Base-by-base conservation (phyloP, 2,113 vertebrate species). In the Serinus canaria region DNA sequence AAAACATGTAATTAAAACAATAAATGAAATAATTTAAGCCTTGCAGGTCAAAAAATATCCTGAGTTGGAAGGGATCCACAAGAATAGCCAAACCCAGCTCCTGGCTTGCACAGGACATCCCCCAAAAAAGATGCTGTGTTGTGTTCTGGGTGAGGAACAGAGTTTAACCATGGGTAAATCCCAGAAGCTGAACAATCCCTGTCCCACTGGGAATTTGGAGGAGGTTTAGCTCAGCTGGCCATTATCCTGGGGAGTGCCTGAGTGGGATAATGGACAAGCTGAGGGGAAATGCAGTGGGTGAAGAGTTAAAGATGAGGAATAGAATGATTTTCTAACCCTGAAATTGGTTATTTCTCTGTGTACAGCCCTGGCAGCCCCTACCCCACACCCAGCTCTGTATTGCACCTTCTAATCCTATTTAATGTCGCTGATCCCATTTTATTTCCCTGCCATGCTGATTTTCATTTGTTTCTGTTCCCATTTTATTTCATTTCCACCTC, bases 401-500 rank as follows among this genome's bases (percentile, higher is more conserved):
- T 96, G 95, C 94, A 93, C 94, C 92, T 81, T 92, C 95, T 47
- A 83, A 92, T 80, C 96, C 86, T 23, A 0, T 62, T 94, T 43
- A 2, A 35, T 4, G 6, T 59, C 1, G 0, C 21, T 2, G 23
- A 67, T 67, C 56, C 82, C 52, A 6, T 77, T 90, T 60, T 14
- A 58, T 90, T 94, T 90, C 64, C 60, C 62, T 80, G 76, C 85
- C 64, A 19, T 89, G 89, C 89, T 98, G 92, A 98, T 95, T 90
- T 96, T 59, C 30, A 44, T 50, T 92, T 37, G 11, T 1, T 68
- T 72, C 27, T 86, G 37, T 87, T 69, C 73, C 63, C 18, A 1
- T 97, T 95, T 97, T 92, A 95, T 96, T 97, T 98, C 92, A 47
- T 98, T 98, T 96, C 89, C 96, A 89, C 76, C 72, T 91, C 97